Conservation (phyloP, 2,113 vertebrate species). For the Syrrhaptes paradoxus region DNA sequence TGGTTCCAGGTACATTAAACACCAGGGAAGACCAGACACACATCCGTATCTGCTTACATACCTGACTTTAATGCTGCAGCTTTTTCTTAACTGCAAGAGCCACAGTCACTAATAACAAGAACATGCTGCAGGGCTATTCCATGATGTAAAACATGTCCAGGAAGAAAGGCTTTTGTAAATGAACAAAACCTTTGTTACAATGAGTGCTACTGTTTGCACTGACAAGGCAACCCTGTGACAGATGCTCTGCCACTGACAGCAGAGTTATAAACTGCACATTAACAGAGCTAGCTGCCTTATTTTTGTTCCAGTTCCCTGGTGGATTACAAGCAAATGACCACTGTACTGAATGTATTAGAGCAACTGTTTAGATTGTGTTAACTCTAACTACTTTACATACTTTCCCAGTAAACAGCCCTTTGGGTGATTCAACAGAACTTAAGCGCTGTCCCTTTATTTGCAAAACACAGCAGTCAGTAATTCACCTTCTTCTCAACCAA, state of each 20-base stretch:
- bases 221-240: background rate
- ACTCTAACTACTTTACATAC: background rate
- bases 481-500: background rate
- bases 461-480: background rate
- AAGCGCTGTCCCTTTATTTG: background rate
- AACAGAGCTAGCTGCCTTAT: background rate
- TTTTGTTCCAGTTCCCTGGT: background rate
- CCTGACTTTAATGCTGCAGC: background rate
- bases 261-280: background rate
- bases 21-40: background rate
- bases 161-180: background rate
- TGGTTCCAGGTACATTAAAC: background rate
- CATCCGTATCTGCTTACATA: background rate
- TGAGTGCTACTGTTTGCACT: background rate
- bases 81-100: background rate
- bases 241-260: background rate
- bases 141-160: rapidly evolving
- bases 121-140: background rate
- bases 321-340: background rate
- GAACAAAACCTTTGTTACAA: background rate
- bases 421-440: background rate
- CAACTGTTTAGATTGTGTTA: background rate
- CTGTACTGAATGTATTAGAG: rapidly evolving
- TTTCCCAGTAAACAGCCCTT: background rate
- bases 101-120: background rate